These are phyloP conservation scores for Brachionus manjavacas DNA, from an alignment of 1,140 invertebrate species.

Conservation along the genomic window DNA sequence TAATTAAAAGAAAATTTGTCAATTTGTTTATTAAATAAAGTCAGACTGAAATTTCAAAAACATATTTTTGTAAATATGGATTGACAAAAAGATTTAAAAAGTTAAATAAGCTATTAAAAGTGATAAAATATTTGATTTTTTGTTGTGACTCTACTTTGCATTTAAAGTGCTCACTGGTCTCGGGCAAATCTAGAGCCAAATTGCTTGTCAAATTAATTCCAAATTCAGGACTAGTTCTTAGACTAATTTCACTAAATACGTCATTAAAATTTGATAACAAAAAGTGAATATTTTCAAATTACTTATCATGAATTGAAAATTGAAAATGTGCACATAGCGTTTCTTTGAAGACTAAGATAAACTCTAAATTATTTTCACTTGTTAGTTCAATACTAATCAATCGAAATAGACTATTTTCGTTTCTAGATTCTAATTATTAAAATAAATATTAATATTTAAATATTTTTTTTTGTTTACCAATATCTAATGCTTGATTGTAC, in stretches of 20 bases:
- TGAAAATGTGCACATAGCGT: neutral
- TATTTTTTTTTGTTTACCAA: neutral
- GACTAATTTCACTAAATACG: neutral
- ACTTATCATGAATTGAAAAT: neutral
- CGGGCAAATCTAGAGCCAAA: neutral
- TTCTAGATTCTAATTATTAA: neutral
- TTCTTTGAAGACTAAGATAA: neutral
- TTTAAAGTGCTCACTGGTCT: neutral
- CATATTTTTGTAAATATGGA: slow-evolving; percentile 33
- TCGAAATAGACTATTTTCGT: neutral
- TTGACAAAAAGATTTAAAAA: slow-evolving; percentile 19
- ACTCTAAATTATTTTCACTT: neutral
- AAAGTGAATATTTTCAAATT: neutral
- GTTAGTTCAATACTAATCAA: neutral
- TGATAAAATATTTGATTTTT: neutral
- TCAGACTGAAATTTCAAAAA: slow-evolving; percentile 10
- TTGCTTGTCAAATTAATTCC: neutral
- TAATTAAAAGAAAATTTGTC: neutral
- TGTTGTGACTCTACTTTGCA: neutral
- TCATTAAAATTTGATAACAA: neutral
- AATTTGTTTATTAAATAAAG: slow-evolving; percentile 8
- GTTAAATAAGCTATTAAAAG: neutral
- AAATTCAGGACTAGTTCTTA: neutral
- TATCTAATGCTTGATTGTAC: neutral
- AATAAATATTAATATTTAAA: neutral